These are phyloP conservation scores for Odocoileus virginianus DNA, from an alignment of 2,113 vertebrate genomes.

Conservation along the genomic window DNA sequence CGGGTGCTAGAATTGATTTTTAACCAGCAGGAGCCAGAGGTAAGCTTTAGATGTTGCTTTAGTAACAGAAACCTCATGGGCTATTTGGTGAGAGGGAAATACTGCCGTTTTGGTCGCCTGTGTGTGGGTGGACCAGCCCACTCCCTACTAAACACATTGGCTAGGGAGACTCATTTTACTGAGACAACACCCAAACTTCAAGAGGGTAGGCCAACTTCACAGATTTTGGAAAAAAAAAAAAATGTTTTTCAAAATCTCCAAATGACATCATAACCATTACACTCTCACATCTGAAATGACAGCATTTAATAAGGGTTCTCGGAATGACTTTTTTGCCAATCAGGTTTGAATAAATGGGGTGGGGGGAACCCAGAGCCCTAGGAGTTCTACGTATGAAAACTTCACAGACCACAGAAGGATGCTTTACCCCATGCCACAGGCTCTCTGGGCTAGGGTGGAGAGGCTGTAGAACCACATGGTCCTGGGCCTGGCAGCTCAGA, in stretches of 20 bases:
- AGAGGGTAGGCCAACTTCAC: background rate
- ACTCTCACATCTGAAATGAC: background rate
- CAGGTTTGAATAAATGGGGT: background rate
- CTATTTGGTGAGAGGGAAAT: background rate
- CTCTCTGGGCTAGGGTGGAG: background rate
- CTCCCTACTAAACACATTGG: background rate
- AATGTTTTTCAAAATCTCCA: background rate
- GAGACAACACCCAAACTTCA: background rate
- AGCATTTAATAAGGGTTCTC: background rate
- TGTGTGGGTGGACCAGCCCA: rapidly evolving
- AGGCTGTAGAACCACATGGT: rapidly evolving
- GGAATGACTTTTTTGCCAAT: background rate
- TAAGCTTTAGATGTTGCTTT: background rate
- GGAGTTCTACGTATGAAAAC: background rate
- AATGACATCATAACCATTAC: background rate
- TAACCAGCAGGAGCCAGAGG: background rate
- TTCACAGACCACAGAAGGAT: background rate
- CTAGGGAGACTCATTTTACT: background rate
- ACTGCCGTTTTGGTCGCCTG: background rate
- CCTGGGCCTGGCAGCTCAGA: too few relatives aligned
- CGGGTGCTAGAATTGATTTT: background rate
- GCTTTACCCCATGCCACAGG: background rate
- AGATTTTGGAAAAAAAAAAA: background rate
- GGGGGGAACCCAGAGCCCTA: background rate
- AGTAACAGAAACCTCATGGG: background rate